Evolutionary conservation across 2,888 invertebrate genomes (phyloP), one percentile per base, ranked within the genome.

Genomic region (Parelbella ahira): DNA sequence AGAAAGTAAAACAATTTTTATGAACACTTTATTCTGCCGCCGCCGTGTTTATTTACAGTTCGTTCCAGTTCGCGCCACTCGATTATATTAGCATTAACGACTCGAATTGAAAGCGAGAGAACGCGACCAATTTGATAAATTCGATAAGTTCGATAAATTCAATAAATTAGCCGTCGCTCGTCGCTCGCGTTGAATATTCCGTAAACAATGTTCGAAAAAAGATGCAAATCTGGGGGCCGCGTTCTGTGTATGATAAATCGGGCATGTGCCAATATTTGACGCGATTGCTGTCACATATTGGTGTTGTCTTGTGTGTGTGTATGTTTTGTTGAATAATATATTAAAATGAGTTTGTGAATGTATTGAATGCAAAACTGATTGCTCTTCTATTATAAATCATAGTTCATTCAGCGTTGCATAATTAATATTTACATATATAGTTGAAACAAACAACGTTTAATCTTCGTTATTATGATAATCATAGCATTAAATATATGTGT

Each of bases 71-170:
- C 25, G 18, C 12, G 11, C 25, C n/a, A 36, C 18, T 25, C 19
- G n/a, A n/a, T n/a, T n/a, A n/a, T 36, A 36, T 36, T 36, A 25
- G 25, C 36, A 8, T 34, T 36, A 25, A 25, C 34, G 15, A 24
- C 36, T 28, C n/a, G 15, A 28, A 36, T 36, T 36, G 36, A 18
- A 36, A 36, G 25, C 28, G 28, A 36, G 33, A 11, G 36, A 24
- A 24, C 24, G 8, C 36, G 15, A 25, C 25, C 24, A 36, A 25
- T 36, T 34, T 21, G 6, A 34, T 34, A 34, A 34, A 34, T 32
- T 32, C 12, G 18, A 29, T 29, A 29, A 29, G 10, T 34, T 36
- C 25, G 18, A 36, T 36, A 36, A 36, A 36, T 36, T 25, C 25
- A 10, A 25, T 36, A 25, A 36, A 36, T 36, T 25, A 25, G 7